These are phyloP conservation scores for Lepidurus packardi DNA, from an alignment of 1,140 invertebrate species.

Conservation along the genomic window DNA sequence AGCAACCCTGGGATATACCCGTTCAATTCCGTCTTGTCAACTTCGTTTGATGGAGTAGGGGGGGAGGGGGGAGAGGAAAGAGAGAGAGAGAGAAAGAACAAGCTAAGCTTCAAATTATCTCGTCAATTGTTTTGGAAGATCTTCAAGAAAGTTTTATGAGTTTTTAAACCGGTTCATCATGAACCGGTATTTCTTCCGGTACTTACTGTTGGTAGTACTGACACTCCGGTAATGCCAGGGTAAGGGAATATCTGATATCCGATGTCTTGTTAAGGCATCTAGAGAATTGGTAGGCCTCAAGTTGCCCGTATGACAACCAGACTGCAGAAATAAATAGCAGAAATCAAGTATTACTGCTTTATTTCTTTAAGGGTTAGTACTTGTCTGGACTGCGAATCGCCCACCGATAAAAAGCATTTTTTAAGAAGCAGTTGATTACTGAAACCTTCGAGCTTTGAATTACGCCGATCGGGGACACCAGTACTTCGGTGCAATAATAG, in stretches of 20 bases:
- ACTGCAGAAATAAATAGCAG: neutral
- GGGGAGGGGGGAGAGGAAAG: constrained; percentile 27
- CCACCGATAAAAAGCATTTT: neutral
- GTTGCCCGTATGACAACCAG: neutral
- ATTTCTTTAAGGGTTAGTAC: neutral
- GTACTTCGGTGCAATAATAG: constrained; percentile 25
- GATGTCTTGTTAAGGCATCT: constrained; percentile 40
- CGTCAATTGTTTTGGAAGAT: constrained; percentile 27
- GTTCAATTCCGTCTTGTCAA: constrained; percentile 2
- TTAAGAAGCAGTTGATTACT: constrained; percentile 1
- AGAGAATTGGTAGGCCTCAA: constrained; percentile 40
- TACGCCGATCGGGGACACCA: constrained; percentile 16
- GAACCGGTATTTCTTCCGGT: neutral
- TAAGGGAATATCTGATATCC: constrained; percentile 33
- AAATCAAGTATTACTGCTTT: neutral
- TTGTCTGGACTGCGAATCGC: constrained; percentile 23
- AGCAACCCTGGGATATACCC: constrained; percentile 10
- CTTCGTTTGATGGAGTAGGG: neutral
- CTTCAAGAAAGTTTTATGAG: neutral
- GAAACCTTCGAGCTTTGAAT: constrained; percentile 19
- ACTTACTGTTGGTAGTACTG: neutral
- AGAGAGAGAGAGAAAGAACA: constrained; percentile 37
- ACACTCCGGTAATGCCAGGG: constrained; percentile 29
- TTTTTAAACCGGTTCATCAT: no score
- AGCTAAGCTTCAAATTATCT: constrained; percentile 41